Percentiles rank a stretch among this genome's conserved stretches.
phyloP scores from a whole-genome alignment of 2,797 vertebrate genomes.

The Peromyscus attwateri region DNA sequence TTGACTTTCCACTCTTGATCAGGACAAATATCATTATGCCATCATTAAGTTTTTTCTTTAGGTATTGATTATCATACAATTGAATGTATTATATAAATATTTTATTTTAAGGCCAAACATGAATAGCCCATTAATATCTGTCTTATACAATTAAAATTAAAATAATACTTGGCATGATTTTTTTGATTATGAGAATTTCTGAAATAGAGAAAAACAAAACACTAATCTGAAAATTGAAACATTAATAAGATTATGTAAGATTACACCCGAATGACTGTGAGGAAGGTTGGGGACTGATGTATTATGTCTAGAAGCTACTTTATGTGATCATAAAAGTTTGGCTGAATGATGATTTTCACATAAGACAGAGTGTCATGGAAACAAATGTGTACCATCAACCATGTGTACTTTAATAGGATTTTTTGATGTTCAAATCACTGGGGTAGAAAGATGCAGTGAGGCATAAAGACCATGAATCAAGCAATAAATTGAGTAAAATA shows the following conservation, averaged over 20 bases:
- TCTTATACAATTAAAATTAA: conserved; percentile 40
- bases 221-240: background rate
- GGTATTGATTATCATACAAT: background rate
- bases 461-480: conserved; percentile 85
- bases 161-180: background rate
- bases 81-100: conserved; percentile 20
- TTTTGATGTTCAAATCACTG: conserved; percentile 80
- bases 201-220: conserved; percentile 45
- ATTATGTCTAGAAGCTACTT: background rate
- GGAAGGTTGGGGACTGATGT: background rate
- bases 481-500: conserved; percentile 88
- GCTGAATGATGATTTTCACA: conserved; percentile 78
- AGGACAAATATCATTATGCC: background rate
- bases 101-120: background rate
- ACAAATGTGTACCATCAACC: conserved; percentile 69
- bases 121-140: background rate
- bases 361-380: conserved; percentile 70
- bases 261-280: background rate
- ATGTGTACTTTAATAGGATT: conserved; percentile 79
- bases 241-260: background rate
- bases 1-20: background rate
- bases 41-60: background rate
- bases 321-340: conserved; percentile 46
- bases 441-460: conserved; percentile 83
- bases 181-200: conserved; percentile 44